Base-by-base conservation (phyloP, 1,140 invertebrate species). In the Lethrus apterus region DNA sequence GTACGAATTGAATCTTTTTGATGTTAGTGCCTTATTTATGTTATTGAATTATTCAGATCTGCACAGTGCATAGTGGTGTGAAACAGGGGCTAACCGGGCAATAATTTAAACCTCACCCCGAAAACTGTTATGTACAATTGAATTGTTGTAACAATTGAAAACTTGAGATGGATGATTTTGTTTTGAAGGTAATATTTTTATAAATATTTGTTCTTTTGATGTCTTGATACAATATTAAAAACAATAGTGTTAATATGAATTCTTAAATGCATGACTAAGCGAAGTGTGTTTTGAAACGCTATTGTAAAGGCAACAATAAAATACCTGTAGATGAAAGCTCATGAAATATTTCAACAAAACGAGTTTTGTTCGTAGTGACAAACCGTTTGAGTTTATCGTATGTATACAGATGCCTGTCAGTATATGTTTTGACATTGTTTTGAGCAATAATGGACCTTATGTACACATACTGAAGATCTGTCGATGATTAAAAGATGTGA, bases 31-130 rank as follows among this genome's bases (percentile, higher is more conserved):
- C 49, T 52, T 57, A 59, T 59, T 58, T 59, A 59, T 59, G 57
- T 59, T 59, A 59, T 59, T 59, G 57, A 59, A 59, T 59, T 59
- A 59, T 59, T 59, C 57, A 59, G 57, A 57, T 57, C 55, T 55
- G 56, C 46, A n/a, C n/a, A n/a, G n/a, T n/a, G 18, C 23, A 57
- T 50, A 41, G 50, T 57, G 55, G 57, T 59, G 57, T 59, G 53
- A 59, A 59, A 59, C 53, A 59, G 57, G 52, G 51, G 55, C 47
- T 59, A 59, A 59, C 57, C 51, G 55, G 46, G 52, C 46, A 59
- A 59, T 57, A 59, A 59, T 59, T 47, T 53, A 59, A 57, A 57
- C 57, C 57, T 59, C 57, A 55, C 51, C 38, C 57, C 50, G n/a
- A n/a, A n/a, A n/a, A n/a, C n/a, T n/a, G n/a, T n/a, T n/a, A n/a